These are phyloP conservation scores for Sipha maydis DNA, from an alignment of 2,888 invertebrate genomes.

Conservation along the genomic window DNA sequence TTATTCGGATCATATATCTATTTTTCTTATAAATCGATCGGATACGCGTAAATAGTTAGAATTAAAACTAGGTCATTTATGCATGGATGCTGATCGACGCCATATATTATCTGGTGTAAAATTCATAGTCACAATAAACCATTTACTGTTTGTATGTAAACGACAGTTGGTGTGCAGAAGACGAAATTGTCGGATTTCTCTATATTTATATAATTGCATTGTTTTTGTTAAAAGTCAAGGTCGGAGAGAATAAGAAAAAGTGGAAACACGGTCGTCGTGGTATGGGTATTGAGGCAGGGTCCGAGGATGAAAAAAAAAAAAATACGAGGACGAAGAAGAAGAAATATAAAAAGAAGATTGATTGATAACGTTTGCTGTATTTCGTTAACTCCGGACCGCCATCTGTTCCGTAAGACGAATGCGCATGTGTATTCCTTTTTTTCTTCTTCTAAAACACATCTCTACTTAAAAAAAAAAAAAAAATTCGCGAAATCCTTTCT, in stretches of 20 bases:
- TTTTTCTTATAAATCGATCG: no score
- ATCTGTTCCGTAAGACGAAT: conserved; percentile 56
- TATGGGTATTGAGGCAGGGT: no score
- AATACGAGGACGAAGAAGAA: neutral
- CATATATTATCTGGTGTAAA: neutral
- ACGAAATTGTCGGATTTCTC: no score
- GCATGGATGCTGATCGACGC: neutral
- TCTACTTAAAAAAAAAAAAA: conserved; percentile 24
- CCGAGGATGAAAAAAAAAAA: no score
- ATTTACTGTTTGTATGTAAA: neutral
- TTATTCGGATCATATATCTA: no score
- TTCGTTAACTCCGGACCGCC: conserved; percentile 19
- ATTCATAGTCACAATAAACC: neutral
- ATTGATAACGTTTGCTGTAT: conserved; percentile 49
- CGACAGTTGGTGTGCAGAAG: neutral
- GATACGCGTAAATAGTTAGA: no score
- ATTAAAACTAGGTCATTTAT: neutral
- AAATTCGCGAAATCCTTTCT: conserved; percentile 53
- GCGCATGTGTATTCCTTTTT: neutral
- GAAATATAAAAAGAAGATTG: conserved; percentile 44
- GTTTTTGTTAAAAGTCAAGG: conserved; percentile 40
- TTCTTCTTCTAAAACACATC: conserved; percentile 21
- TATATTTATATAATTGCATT: neutral
- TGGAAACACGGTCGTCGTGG: no score
- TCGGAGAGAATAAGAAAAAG: neutral